Evolutionary conservation across 2,888 invertebrate genomes (phyloP).

Genomic region (Temnothorax unifasciatus): DNA sequence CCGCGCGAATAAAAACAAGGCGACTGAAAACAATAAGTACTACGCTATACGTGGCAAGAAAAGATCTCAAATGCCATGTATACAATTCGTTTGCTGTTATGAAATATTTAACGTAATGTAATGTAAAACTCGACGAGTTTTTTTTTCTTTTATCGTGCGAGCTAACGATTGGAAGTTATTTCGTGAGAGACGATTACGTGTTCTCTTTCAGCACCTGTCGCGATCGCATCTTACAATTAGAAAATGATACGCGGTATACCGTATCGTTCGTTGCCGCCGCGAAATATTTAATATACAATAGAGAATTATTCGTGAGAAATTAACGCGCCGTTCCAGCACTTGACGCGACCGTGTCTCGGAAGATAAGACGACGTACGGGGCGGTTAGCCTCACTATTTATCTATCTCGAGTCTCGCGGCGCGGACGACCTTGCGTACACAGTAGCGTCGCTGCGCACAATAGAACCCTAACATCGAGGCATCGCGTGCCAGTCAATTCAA

Average conservation of each 20-base stretch:
- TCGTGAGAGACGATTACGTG: not conserved
- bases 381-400: not conserved
- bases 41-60: too few relatives aligned
- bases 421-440: not conserved
- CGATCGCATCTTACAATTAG: not conserved
- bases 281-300: slow-evolving; percentile 12
- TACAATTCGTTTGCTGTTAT: too few relatives aligned
- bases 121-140: not conserved
- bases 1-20: too few relatives aligned
- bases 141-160: not conserved
- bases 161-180: not conserved
- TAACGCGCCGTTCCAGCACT: not conserved
- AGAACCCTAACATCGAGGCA: not conserved
- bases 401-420: not conserved
- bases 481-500: not conserved
- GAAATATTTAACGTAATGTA: too few relatives aligned
- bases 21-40: too few relatives aligned
- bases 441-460: not conserved
- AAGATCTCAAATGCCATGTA: too few relatives aligned
- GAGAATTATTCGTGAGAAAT: slow-evolving; percentile 15
- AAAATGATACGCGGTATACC: not conserved
- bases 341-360: not conserved
- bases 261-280: not conserved
- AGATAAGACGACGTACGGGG: not conserved
- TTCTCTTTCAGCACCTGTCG: too few relatives aligned